Evolutionary conservation across 2,797 vertebrate species (phyloP), one percentile per base, ranked within the genome.

Genomic region (Poeciliopsis paucimaculata): DNA sequence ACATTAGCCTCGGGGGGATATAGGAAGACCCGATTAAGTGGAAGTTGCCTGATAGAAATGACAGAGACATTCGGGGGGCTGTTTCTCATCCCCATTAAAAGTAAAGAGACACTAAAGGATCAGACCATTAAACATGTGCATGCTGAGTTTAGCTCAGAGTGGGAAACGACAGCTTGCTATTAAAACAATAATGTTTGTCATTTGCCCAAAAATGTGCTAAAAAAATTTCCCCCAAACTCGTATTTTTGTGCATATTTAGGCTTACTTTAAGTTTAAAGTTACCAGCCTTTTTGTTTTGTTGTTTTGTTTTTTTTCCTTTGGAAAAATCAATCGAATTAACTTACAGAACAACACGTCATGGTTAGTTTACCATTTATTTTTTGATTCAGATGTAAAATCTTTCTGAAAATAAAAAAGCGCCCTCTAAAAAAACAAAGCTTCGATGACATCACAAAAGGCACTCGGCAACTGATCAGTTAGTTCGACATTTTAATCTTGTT

Each of bases 1-100:
- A 94, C 91, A 91, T 91, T 91, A 85, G 89, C 84, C 86, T 53
- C 75, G 0, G 36, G 83, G 78, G 88, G 85, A 88, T 79, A 77
- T 71, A 51, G 49, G 77, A 79, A 85, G n/a, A 16, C 77, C 34
- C 51, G 79, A 88, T 84, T 75, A 76, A 64, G 60, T 85, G 71
- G 80, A 80, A 78, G 76, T 76, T 83, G 31, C 76, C 51, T 36
- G 73, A 84, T 47, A 64, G 39, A 80, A 85, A 75, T 31, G 55
- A 78, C 51, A 31, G 72, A 80, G 77, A 76, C 73, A 75, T 66
- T n/a, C n/a, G 26, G 15, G 79, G 60, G 1, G 3, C 46, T 64
- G 15, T 28, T 71, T 60, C 45, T 73, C 66, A 77, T 51, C 13
- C 10, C 18, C 28, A 60, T 46, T 53, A 51, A 72, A 4, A 53